Evolutionary conservation across 2,797 vertebrate species (phyloP), one percentile per base, ranked within the genome.

Genomic region (Emys orbicularis): DNA sequence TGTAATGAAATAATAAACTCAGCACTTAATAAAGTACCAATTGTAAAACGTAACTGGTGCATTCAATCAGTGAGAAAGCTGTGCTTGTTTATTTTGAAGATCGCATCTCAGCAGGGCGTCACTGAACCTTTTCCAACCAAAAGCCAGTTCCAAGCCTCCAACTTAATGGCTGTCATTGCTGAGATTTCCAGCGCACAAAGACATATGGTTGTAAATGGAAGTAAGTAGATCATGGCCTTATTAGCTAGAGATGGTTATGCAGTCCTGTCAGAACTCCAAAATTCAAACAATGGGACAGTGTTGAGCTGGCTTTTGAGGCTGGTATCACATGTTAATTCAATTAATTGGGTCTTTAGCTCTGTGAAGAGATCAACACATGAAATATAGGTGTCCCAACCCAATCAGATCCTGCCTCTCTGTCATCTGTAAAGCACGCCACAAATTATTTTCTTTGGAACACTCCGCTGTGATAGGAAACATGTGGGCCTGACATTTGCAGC

Each of bases 321-420:
- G 88, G 80, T 85, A 84, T 53, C 47, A 84, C 18, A 16, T 19
- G 84, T 84, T 96, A 95, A 96, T 96, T 97, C 92, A 91, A 86
- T 91, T 97, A 97, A 94, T 95, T 94, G 81, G 56, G 93, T 94
- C 84, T 94, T 89, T 83, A 56, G 59, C 74, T 79, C 59, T 81
- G 59, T 89, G 91, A 93, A 90, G 86, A 96, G 92, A 92, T 76
- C 74, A 87, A 9, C 68, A 44, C 0, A 0, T 41, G 90, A 90
- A 84, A 19, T 72, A 84, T 65, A 84, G 86, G 56, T 86, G 87
- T 79, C 83, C 92, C 79, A 83, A 87, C 68, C 81, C 88, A 86
- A 93, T 89, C n/a, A 74, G 23, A n/a, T 77, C 85, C 90, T 52
- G 23, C n/a, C 65, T 52, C 27, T 82, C 74, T 50, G n/a, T 81